Base-by-base conservation (phyloP, 2,797 vertebrate genomes). In the Silurus lanzhouensis region DNA sequence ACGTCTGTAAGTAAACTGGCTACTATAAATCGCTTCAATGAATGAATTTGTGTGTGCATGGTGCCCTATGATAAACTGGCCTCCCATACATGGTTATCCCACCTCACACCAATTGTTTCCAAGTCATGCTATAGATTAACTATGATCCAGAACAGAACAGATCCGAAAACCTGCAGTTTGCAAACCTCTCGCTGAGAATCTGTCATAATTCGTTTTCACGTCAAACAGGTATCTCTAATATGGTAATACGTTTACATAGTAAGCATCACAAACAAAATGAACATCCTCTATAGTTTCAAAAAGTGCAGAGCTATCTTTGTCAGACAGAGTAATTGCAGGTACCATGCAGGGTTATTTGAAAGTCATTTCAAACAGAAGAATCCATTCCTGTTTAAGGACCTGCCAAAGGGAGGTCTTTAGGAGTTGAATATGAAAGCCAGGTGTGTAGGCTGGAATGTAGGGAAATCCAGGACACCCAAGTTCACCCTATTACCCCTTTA, bases 351-450 rank as follows among this genome's bases (percentile, higher is more conserved):
- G 38, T 61, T 79, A 81, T 19, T 31, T 64, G 60, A 63, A 20
- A 85, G 74, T 75, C 20, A 57, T 27, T 85, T 74, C 44, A 55
- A 74, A 63, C 27, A 81, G 9, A n/a, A 66, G 25, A 46, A 44
- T 60, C 20, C 63, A 57, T 38, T 12, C 46, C 27, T 63, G 44
- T 75, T 76, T 48, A 5, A 64, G 19, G 52, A 72, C 25, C 58
- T 63, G 31, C 58, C 76, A 79, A 63, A 60, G 61, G 2, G 2
- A 80, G 17, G 57, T 66, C 84, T 74, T 64, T 0, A 72, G n/a
- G 46, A 71, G 25, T 6, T 84, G 75, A 48, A 63, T 71, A 76
- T 79, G 44, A 71, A 70, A 80, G 58, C 38, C 77, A 79, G 38
- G 76, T 61, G 76, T 61, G n/a, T 76, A 76, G 6, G 48, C 48